Conservation (phyloP, 2,113 vertebrate species). For the Corythaixoides concolor region DNA sequence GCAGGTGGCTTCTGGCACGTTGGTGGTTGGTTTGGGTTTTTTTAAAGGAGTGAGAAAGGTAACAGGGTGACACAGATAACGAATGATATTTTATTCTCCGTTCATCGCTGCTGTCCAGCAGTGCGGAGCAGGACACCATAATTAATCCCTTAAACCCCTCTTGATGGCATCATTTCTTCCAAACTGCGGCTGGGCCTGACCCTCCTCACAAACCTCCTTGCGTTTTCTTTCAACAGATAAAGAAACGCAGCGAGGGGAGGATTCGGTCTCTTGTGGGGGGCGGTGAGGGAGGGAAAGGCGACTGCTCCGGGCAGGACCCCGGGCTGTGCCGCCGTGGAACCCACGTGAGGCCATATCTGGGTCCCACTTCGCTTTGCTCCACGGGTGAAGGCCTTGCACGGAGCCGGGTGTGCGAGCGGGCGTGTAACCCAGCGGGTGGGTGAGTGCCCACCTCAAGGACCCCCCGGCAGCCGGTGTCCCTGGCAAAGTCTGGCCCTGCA, state of each 20-base stretch:
- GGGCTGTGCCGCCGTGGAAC: too few relatives aligned
- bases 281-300: not conserved
- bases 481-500: not conserved
- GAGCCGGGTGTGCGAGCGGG: too few relatives aligned
- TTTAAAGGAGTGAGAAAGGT: not conserved
- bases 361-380: not conserved
- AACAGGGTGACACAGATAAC: not conserved
- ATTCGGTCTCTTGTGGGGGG: rapidly evolving
- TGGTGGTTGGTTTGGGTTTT: rapidly evolving
- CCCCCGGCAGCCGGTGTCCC: too few relatives aligned
- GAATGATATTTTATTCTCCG: not conserved
- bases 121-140: not conserved
- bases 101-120: not conserved
- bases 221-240: rapidly evolving
- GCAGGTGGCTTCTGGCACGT: not conserved
- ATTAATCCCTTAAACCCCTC: not conserved
- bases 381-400: too few relatives aligned
- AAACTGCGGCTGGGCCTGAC: rapidly evolving
- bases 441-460: too few relatives aligned
- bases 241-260: not conserved
- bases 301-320: not conserved
- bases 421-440: too few relatives aligned
- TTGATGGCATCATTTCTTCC: not conserved
- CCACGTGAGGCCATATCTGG: rapidly evolving
- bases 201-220: not conserved